Evolutionary conservation across 2,113 vertebrate species (phyloP).

Genomic region (Calonectris borealis): DNA sequence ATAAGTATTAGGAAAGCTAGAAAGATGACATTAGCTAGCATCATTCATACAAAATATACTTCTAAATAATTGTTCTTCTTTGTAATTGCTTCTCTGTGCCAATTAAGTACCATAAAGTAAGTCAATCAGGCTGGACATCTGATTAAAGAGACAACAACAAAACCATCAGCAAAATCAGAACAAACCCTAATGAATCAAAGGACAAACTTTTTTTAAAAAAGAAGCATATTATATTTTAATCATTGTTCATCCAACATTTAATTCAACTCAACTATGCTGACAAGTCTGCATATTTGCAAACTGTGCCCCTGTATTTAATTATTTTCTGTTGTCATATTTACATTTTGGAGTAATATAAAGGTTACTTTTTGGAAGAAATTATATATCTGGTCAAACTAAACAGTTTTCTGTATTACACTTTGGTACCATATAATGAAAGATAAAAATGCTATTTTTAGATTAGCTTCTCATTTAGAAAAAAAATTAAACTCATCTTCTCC

Average conservation of each 20-base stretch:
- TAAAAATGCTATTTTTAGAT: background rate
- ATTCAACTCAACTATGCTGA: background rate
- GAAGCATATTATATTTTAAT: background rate
- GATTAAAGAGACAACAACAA: background rate
- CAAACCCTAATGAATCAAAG: background rate
- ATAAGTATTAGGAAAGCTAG: background rate
- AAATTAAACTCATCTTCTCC: background rate
- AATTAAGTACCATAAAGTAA: background rate
- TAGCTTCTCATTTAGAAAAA: background rate
- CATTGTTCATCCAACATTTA: background rate
- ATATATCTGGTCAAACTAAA: background rate
- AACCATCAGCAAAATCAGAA: background rate
- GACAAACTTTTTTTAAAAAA: accelerated
- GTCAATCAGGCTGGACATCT: background rate
- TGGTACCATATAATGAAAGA: background rate
- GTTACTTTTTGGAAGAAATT: accelerated
- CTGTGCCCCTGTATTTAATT: background rate
- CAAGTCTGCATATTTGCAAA: background rate
- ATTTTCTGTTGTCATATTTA: background rate
- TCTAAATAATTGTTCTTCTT: background rate
- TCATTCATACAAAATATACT: background rate
- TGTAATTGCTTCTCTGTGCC: background rate
- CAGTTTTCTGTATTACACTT: background rate
- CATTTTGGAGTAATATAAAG: background rate
- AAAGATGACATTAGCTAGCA: background rate